Evolutionary conservation across 2,113 vertebrate genomes (phyloP).

Genomic region (Muntiacus reevesi): DNA sequence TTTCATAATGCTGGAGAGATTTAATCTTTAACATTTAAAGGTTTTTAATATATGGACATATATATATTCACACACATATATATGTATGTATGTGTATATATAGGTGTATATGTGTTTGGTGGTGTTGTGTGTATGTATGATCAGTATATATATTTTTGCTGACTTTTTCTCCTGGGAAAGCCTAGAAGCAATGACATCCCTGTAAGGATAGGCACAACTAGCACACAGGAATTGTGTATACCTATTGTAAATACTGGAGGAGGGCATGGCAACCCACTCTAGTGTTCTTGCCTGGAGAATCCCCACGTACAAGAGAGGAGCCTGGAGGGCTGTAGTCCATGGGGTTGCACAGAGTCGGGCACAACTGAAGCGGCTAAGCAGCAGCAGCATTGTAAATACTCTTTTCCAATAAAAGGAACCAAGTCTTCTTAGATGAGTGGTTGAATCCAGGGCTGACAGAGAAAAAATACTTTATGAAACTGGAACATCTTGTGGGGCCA

Average conservation of each 20-base stretch:
- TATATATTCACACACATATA: not conserved
- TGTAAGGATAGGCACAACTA: not conserved
- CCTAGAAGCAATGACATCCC: not conserved
- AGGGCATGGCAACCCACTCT: not conserved
- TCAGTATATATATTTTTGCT: not conserved
- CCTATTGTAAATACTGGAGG: not conserved
- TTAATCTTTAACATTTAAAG: not conserved
- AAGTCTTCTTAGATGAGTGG: not conserved
- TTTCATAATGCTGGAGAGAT: not conserved
- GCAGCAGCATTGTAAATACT: not conserved
- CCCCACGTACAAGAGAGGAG: not conserved
- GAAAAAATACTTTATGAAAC: not conserved
- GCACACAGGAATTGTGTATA: not conserved
- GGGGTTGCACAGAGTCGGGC: not conserved
- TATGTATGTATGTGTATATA: not conserved
- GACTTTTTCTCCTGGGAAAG: not conserved
- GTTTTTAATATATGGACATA: not conserved
- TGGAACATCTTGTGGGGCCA: not conserved
- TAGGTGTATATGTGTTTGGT: not conserved
- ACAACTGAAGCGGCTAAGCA: not conserved
- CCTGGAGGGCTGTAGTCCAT: not conserved
- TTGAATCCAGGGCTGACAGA: not conserved
- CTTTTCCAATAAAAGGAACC: not conserved
- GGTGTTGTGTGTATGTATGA: not conserved
- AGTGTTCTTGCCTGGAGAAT: not conserved